Evolutionary conservation across 2,888 invertebrate genomes (phyloP), one percentile per base, ranked within the genome.

Genomic region (Eugnorisma glareosa): DNA sequence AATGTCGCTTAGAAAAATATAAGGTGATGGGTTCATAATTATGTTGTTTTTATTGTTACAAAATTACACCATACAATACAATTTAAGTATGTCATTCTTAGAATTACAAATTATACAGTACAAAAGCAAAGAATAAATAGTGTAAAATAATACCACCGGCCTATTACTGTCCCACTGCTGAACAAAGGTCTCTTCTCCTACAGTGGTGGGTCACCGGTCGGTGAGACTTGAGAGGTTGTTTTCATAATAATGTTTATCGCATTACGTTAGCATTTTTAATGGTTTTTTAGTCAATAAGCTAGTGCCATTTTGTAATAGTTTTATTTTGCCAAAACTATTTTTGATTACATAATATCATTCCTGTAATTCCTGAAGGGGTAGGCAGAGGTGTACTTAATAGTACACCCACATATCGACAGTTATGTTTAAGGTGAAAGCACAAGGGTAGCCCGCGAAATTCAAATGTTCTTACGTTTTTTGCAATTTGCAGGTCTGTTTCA

Each of bases 261-360:
- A 40, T 28, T 61, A 10, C 1, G 28, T 18, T 35, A 24, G 13
- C 37, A 37, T 40, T 40, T 45, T 28, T 57, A 5, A 7, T 43
- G 1, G 3, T 54, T n/a, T 59, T 59, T 31, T 59, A 21, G 35
- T 18, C 21, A 21, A 4, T 37, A 61, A 45, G 31, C 28, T 61
- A 81, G 74, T 73, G 61, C 74, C 74, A 77, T 77, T 63, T 45
- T 74, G 11, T 31, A 45, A 43, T 72, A 35, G 2, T 57, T 48
- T 77, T 78, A 18, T 75, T n/a, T 37, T 69, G 31, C 15, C n/a
- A 59, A 57, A 48, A 37, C 1, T 37, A 7, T 31, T 6, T 68
- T 79, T 67, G n/a, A 37, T 43, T 8, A 48, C 48, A 24, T 48
- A 48, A 48, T 8, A 48, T 8, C 7, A 48, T 8, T 2, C 21